A percentile compares a stretch with the other conserved stretches of the same genome.
phyloP scores from a whole-genome alignment of 2,888 invertebrate genomes.

The Ecdyonurus torrentis region DNA sequence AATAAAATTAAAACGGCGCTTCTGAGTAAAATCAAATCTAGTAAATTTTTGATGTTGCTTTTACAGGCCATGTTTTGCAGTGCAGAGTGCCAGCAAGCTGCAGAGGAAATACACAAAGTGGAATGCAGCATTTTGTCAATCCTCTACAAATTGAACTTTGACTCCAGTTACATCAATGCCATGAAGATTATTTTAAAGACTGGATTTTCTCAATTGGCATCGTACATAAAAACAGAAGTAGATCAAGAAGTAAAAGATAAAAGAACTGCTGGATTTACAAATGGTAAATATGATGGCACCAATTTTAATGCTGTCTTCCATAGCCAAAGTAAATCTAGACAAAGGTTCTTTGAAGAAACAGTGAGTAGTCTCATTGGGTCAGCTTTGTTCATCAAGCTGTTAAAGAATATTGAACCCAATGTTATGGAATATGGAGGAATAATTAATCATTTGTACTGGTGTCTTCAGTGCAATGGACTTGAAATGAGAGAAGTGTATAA shows the following conservation, averaged over 20 bases:
- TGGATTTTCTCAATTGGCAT: neutral
- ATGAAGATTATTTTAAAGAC: neutral
- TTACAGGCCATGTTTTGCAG: neutral
- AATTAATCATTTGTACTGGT: neutral
- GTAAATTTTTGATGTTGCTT: too few relatives aligned
- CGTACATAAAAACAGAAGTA: neutral
- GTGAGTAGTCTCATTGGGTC: neutral
- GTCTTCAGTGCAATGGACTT: neutral
- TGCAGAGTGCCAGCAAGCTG: neutral
- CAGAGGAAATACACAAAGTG: neutral
- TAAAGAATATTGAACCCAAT: neutral
- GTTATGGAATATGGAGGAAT: neutral
- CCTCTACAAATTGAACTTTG: neutral
- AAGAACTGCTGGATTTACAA: neutral
- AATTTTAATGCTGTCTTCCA: neutral
- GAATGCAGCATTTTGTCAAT: neutral
- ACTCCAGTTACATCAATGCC: neutral
- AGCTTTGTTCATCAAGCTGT: neutral
- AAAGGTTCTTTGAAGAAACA: neutral
- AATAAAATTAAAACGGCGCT: too few relatives aligned
- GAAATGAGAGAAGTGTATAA: neutral
- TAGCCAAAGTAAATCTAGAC: neutral
- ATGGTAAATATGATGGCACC: neutral
- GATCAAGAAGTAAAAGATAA: neutral
- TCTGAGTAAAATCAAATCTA: too few relatives aligned